Percentiles rank a stretch among this genome's conserved stretches.
Conservation (phyloP, 2,797 vertebrate species). For the Falco peregrinus region DNA sequence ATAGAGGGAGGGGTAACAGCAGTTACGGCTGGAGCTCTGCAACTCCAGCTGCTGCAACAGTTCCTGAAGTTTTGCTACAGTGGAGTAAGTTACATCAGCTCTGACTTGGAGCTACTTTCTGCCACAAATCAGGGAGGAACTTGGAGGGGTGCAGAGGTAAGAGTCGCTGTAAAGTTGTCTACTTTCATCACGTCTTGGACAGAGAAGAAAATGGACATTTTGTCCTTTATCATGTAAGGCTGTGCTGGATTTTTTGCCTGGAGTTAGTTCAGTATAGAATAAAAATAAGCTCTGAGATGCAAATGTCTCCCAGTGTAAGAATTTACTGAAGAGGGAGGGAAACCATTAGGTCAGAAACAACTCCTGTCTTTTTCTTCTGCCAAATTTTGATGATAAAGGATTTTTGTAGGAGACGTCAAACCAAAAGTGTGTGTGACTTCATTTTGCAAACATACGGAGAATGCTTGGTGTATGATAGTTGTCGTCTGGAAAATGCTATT, state of each 20-base stretch:
- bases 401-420: constrained; percentile 17
- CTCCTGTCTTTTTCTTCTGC: neutral
- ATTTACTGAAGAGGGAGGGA: neutral
- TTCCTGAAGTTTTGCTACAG: neutral
- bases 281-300: neutral
- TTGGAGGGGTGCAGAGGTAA: neutral
- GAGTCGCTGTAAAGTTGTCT: neutral
- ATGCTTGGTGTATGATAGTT: neutral
- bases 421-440: neutral
- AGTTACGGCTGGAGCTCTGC: neutral
- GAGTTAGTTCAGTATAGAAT: neutral
- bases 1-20: neutral
- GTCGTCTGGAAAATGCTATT: neutral
- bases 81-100: neutral
- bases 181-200: neutral
- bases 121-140: neutral
- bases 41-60: neutral
- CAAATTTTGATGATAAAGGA: neutral
- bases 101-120: neutral
- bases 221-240: neutral
- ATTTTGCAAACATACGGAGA: neutral
- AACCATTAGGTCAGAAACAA: neutral
- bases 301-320: neutral
- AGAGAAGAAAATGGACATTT: neutral
- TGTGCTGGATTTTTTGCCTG: neutral